Evolutionary conservation across 2,888 invertebrate genomes (phyloP), one percentile per base, ranked within the genome.

Genomic region (Hirtodrosophila confusa): DNA sequence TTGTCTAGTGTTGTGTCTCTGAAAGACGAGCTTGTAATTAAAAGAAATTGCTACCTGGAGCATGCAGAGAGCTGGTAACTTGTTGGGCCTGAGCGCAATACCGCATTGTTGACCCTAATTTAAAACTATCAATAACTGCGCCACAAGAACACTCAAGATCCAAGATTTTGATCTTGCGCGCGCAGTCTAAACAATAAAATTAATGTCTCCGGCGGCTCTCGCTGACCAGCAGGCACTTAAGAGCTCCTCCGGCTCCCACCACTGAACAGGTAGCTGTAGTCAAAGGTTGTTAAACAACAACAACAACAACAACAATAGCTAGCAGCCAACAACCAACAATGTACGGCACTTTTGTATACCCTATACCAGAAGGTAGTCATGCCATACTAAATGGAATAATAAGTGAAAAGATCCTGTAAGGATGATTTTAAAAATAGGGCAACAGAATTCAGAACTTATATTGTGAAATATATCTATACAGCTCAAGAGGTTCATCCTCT

Each of bases 81-180:
- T 35, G 43, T 31, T 53, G 33, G 53, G 27, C 51, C 39, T 50
- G 49, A 33, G 45, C 58, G 55, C 51, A 53, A 31, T 41, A 65
- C 50, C 84, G 69, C 82, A 78, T 76, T 58, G 83, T 80, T 88
- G 87, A 88, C 89, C 87, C 79, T 88, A 83, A 87, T 87, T 87
- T 76, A 69, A 69, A 80, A 77, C 86, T 78, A 87, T 88, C 89
- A 88, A 87, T 88, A 88, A 88, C 85, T 69, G 75, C 69, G 66
- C 68, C 69, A 66, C 69, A 64, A 69, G 49, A 70, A 70, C 76
- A 74, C 73, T 70, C 75, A 63, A 72, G 60, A 49, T 51, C 57
- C 17, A 49, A 78, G 80, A 80, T 80, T 80, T 67, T 51, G 77
- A 86, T 80, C 73, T 75, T 73, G 86, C 64, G 84, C 84, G 66